A percentile compares a stretch with the other conserved stretches of the same genome.
These are phyloP conservation scores for Andrena flavipes DNA, from an alignment of 2,888 invertebrate genomes.

Conservation along the genomic window DNA sequence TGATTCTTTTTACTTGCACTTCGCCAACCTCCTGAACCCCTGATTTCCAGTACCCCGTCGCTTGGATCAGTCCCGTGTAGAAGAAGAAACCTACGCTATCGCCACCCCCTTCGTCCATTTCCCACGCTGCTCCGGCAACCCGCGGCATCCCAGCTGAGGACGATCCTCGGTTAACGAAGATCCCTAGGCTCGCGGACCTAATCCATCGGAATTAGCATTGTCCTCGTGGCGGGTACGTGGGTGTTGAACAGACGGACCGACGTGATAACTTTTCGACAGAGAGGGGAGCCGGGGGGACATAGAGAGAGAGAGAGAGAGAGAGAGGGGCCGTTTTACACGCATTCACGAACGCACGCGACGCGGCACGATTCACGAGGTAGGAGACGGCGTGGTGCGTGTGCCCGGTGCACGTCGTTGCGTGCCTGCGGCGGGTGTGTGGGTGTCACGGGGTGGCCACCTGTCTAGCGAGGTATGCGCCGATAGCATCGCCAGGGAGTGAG, in stretches of 20 bases:
- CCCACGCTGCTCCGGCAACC: background rate
- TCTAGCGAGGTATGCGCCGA: slow-evolving; percentile 83
- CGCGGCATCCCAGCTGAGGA: slow-evolving; percentile 2
- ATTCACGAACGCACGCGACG: slow-evolving; percentile 74
- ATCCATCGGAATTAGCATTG: slow-evolving; percentile 68
- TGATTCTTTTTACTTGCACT: no score
- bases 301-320: background rate
- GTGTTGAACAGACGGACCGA: slow-evolving; percentile 56
- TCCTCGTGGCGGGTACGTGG: slow-evolving; percentile 56
- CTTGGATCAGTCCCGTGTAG: no score
- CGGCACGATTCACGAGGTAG: slow-evolving; percentile 64
- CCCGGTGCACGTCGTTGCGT: slow-evolving; percentile 70
- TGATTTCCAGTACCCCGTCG: no score
- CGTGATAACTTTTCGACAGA: slow-evolving; percentile 63
- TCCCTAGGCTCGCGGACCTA: slow-evolving; percentile 47
- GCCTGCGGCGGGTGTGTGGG: slow-evolving; percentile 69
- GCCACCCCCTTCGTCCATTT: background rate
- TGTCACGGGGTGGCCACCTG: slow-evolving; percentile 84
- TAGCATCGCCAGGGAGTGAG: slow-evolving; percentile 76
- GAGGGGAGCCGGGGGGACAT: background rate
- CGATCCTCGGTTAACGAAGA: slow-evolving; percentile 37
- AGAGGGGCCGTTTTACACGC: slow-evolving; percentile 59
- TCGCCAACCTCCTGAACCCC: no score
- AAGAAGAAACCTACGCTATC: no score
- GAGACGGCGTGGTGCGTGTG: slow-evolving; percentile 54